These are phyloP conservation scores for Todiramphus saurophagus DNA, from an alignment of 2,113 vertebrate genomes.

Conservation along the genomic window DNA sequence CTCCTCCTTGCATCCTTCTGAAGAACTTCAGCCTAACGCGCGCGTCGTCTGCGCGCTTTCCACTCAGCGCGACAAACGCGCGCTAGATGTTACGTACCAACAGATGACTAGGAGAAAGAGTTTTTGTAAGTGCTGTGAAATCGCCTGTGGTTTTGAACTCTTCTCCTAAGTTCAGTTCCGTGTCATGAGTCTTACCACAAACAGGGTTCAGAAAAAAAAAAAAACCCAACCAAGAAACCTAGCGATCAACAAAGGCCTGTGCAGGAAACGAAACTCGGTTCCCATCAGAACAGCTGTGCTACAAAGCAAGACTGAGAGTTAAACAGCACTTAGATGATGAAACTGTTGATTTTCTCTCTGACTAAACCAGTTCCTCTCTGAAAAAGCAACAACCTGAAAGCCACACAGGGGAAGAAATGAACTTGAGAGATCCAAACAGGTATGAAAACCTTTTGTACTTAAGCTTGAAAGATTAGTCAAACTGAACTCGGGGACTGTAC, in stretches of 20 bases:
- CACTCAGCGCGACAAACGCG: rapidly evolving
- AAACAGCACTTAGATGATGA: not conserved
- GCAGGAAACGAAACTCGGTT: slow-evolving; percentile 51
- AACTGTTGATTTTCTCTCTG: slow-evolving; percentile 9
- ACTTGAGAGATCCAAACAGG: not conserved
- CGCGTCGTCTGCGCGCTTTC: not conserved
- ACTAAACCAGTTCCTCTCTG: slow-evolving; percentile 35
- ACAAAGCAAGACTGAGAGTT: not conserved
- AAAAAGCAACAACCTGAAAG: not conserved
- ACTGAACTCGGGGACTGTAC: rapidly evolving
- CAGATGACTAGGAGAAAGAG: not conserved
- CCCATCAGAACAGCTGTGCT: slow-evolving; percentile 33
- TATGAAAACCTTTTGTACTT: rapidly evolving
- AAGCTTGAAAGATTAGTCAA: not conserved
- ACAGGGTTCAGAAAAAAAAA: not conserved
- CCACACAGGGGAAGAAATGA: not conserved
- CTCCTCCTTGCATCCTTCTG: not conserved
- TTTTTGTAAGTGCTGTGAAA: not conserved
- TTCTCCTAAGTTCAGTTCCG: not conserved
- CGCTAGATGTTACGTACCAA: not conserved
- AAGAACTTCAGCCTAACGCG: rapidly evolving
- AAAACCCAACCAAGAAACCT: not conserved
- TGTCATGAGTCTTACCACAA: not conserved
- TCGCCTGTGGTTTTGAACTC: not conserved
- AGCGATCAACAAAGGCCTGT: not conserved